Evolutionary conservation across 2,888 invertebrate genomes (phyloP), one percentile per base, ranked within the genome.

Genomic region (Opisthograptis luteolata): DNA sequence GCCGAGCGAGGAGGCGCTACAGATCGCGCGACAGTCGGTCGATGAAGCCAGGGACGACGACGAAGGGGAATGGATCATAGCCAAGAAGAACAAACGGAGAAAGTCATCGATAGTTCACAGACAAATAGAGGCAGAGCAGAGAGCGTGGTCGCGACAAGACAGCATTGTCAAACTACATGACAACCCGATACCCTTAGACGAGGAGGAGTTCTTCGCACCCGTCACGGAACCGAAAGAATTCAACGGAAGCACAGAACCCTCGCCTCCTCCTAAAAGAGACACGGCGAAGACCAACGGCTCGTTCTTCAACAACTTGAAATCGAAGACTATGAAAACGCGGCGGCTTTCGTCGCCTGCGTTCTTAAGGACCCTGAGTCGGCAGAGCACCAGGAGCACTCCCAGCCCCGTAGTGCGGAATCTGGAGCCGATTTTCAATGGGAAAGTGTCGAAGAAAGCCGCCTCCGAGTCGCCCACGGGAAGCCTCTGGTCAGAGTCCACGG

Each of bases 1-100:
- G 36, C 96, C 96, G 0, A 96, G 96, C 69, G 96, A 96, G 66
- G 94, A 94, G 68, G 94, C 93, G 0, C 81, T 94, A 70, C 91
- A 91, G 52, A 93, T 93, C 50, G 88, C 90, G 0, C 92, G 93
- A 13, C 92, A 92, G 13, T 93, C 93, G 43, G 79, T 90, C 20
- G 93, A 94, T 36, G 83, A 93, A 14, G 76, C 91, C 12, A 92
- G 92, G 42, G 89, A 91, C 0, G 82, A 81, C 5, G 82, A 84
- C 2, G 82, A 81, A 25, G 92, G 73, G 36, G 91, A 91, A 66
- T 92, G 77, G 92, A 91, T 73, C 56, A 74, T 79, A 14, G 88
- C 84, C 46, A 85, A 80, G 14, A 91, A 86, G 67, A 92, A 90
- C 62, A 82, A 89, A 67, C 86, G 82, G 79, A 83, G 87, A 59